Base-by-base conservation (phyloP, 2,113 vertebrate species). In the Tichodroma muraria region DNA sequence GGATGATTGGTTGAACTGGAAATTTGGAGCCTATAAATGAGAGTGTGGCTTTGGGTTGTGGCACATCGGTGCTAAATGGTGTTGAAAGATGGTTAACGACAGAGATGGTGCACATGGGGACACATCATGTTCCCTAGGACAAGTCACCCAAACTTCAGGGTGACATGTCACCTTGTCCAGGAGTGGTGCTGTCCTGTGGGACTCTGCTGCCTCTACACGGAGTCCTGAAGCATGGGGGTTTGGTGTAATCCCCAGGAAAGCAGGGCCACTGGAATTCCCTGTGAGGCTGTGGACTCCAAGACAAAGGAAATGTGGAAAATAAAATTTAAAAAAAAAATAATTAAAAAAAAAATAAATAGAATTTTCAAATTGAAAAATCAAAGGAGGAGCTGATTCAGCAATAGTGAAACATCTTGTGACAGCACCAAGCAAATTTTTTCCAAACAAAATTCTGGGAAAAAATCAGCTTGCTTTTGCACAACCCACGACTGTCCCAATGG, bases 241-340 rank as follows among this genome's bases (percentile, higher is more conserved):
- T 85, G 88, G 45, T 4, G 0, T 18, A 27, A 72, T 65, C 88
- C 63, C 59, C 81, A 42, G 85, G 76, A 75, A 56, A 92, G 73
- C 5, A 3, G 35, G 44, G 45, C 37, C 4, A 1, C 82, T 91
- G 92, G 93, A 96, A 94, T 96, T 79, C 93, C 90, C 88, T 69
- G 81, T 9, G 54, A 94, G 75, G 70, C 85, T 82, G 56, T 89
- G 2, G 0, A 80, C 45, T 88, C 28, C 1, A 0, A 95, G 92
- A 96, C 93, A 96, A 95, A 96, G 82, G 88, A 89, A 95, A 93
- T 88, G 89, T 95, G 89, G 91, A 86, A 95, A 95, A 60, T 30
- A 0, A 21, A 54, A 27, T n/a, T n/a, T n/a, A n/a, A 28, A 6
- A 25, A 6, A 31, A 10, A 33, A 5, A 11, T 22, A 6, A n/a